Percentiles rank a stretch among this genome's conserved stretches.
Conservation (phyloP, 2,888 invertebrate species). For the Dolichopus griseipennis region DNA sequence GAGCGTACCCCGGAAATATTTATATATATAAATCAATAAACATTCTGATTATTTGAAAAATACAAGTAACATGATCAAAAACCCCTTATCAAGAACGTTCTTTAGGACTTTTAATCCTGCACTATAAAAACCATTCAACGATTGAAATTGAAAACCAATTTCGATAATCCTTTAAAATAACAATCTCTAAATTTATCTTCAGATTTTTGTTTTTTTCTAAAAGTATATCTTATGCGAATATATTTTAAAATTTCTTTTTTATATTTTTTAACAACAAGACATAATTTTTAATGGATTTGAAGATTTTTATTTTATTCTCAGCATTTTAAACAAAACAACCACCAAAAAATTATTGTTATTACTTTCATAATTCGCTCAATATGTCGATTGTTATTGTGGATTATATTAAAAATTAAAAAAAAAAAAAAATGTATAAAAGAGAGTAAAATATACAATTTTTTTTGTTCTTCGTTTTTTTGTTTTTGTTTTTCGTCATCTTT, state of each 20-base stretch:
- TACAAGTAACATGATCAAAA: no score
- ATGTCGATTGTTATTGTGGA: background rate
- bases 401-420: background rate
- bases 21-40: no score
- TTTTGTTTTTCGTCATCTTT: background rate
- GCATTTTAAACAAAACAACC: background rate
- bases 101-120: no score
- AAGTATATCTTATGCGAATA: no score
- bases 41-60: no score
- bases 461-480: background rate
- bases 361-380: conserved; percentile 6
- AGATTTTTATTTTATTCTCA: no score
- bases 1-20: no score
- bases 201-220: background rate
- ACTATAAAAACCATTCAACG: background rate
- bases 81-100: no score
- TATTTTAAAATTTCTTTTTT: no score
- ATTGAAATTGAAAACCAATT: background rate
- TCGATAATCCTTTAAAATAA: conserved; percentile 1
- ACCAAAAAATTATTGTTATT: background rate
- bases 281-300: background rate
- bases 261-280: no score
- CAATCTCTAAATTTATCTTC: background rate
- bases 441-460: background rate
- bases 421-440: background rate